These are phyloP conservation scores for Spicauda simplicius DNA, from an alignment of 2,888 invertebrate species.

Conservation along the genomic window DNA sequence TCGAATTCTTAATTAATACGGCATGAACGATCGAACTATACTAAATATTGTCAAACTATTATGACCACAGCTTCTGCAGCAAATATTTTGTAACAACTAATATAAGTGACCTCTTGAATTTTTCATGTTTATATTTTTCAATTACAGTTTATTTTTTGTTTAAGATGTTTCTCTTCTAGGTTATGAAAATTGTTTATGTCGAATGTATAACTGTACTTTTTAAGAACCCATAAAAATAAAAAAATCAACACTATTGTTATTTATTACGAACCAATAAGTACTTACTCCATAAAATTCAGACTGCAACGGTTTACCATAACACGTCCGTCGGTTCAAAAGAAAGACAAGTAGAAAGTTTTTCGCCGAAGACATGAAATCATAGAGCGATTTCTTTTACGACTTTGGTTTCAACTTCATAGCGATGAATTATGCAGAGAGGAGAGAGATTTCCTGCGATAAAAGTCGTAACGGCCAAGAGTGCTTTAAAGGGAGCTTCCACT, in stretches of 20 bases:
- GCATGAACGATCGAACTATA: no score
- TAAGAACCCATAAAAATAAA: no score
- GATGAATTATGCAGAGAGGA: conserved; percentile 84
- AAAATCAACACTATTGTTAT: background rate
- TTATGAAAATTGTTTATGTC: no score
- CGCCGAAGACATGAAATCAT: conserved; percentile 82
- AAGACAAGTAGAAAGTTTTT: conserved; percentile 78
- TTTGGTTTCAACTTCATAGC: conserved; percentile 82
- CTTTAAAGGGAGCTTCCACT: conserved; percentile 76
- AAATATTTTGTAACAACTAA: no score
- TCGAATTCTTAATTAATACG: no score
- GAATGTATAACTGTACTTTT: no score
- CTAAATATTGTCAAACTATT: no score
- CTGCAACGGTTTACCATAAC: conserved; percentile 32
- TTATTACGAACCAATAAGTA: background rate
- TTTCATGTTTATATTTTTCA: no score
- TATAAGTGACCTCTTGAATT: no score
- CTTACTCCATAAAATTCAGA: background rate
- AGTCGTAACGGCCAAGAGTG: conserved; percentile 80
- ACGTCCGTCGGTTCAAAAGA: conserved; percentile 67
- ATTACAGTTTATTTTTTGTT: no score
- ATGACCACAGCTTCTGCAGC: no score
- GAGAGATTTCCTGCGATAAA: conserved; percentile 83
- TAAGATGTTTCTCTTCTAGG: no score
- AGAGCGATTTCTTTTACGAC: conserved; percentile 85